Evolutionary conservation across 2,113 vertebrate species (phyloP).

Genomic region (Nannospalax galili): DNA sequence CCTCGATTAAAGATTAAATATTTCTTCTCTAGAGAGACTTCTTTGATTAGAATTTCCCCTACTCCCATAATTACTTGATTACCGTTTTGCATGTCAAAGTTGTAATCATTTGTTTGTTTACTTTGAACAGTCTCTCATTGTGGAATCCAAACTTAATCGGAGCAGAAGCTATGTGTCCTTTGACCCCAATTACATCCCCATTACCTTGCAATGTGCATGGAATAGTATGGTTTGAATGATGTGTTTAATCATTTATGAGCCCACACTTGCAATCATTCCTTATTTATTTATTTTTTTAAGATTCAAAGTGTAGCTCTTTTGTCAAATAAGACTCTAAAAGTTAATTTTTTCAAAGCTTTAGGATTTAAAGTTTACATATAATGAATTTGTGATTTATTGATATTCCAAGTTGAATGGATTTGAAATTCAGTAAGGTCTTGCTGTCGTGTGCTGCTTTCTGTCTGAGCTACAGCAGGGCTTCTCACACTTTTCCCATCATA

Average conservation of each 20-base stretch:
- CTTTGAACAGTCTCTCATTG: constrained; percentile 27
- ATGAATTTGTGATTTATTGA: constrained; percentile 13
- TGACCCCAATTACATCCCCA: not conserved
- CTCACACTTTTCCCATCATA: not conserved
- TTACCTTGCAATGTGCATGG: not conserved
- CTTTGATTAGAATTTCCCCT: constrained; percentile 34
- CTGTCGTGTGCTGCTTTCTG: not conserved
- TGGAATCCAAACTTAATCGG: not conserved
- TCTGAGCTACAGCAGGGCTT: not conserved
- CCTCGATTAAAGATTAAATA: constrained; percentile 26
- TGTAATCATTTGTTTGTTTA: not conserved
- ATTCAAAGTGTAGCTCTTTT: constrained; percentile 10
- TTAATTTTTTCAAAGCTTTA: constrained; percentile 28
- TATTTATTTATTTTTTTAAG: constrained; percentile 18
- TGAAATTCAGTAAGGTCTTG: constrained; percentile 21
- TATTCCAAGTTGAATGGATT: not conserved
- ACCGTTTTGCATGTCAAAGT: not conserved
- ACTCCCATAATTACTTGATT: not conserved
- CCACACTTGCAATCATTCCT: not conserved
- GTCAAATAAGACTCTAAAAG: constrained; percentile 14
- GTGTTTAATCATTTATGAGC: constrained; percentile 58
- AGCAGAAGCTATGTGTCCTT: constrained; percentile 26
- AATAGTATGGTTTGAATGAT: not conserved
- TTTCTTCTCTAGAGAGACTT: constrained; percentile 29
- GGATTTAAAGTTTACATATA: not conserved